Percentiles rank a stretch among this genome's conserved stretches.
These are phyloP conservation scores for Drosophila tropicalis DNA, from an alignment of 1,140 invertebrate species.

Conservation along the genomic window DNA sequence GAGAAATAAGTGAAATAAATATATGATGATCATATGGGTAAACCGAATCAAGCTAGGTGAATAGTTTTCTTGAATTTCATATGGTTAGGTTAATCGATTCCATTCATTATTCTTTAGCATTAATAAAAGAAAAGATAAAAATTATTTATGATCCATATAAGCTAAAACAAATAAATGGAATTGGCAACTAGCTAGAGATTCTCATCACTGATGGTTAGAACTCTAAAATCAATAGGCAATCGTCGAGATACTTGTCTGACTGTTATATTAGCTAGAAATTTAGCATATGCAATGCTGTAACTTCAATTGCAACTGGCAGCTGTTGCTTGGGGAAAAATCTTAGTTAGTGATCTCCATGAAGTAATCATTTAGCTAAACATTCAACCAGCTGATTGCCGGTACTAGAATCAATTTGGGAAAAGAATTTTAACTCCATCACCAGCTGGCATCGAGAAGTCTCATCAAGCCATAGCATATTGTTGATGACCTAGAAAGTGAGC, in stretches of 20 bases:
- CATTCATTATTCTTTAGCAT: constrained; percentile 5
- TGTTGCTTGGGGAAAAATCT: background rate
- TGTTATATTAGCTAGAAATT: constrained; percentile 3
- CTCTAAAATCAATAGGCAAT: background rate
- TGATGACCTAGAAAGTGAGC: constrained; percentile 45
- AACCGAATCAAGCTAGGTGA: constrained; percentile 32
- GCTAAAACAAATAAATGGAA: too few species aligned
- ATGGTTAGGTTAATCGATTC: constrained; percentile 12
- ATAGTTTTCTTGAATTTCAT: constrained; percentile 24
- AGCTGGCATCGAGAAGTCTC: background rate
- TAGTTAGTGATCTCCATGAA: constrained; percentile 2
- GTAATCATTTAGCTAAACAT: constrained; percentile 10
- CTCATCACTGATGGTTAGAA: background rate
- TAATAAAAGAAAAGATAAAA: constrained; percentile 3
- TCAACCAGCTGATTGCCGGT: constrained; percentile 6
- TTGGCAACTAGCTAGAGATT: too few species aligned
- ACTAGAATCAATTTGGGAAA: constrained; percentile 11
- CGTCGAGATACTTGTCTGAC: background rate
- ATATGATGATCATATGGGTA: constrained; percentile 33
- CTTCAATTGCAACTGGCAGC: background rate
- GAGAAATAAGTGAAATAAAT: constrained; percentile 59
- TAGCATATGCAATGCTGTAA: too few species aligned
- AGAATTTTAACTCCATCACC: constrained; percentile 3
- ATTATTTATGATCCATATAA: too few species aligned
- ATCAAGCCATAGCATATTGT: constrained; percentile 4